Conservation (phyloP, 2,888 invertebrate species). For the Altica lythri region DNA sequence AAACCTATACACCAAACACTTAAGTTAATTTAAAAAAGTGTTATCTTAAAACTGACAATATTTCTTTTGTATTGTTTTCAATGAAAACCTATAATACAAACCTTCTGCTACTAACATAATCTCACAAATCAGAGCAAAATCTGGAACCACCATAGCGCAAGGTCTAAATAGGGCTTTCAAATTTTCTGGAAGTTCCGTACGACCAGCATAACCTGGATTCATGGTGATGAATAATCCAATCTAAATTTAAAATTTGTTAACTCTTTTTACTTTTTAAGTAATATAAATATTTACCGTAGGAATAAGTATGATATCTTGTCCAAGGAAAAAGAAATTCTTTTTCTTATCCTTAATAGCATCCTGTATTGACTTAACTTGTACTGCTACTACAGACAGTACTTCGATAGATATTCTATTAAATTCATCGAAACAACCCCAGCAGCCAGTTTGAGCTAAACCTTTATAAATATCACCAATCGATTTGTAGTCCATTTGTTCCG, state of each 20-base stretch:
- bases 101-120: constrained; percentile 95
- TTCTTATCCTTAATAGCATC: constrained; percentile 88
- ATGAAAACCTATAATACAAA: too few species aligned
- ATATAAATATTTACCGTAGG: constrained; percentile 61
- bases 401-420: constrained; percentile 95
- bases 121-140: constrained; percentile 94
- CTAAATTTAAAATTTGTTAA: constrained; percentile 37
- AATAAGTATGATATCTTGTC: constrained; percentile 75
- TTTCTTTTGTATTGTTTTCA: too few species aligned
- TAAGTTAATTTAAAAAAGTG: too few species aligned
- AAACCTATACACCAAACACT: too few species aligned
- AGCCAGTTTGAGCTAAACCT: constrained; percentile 92
- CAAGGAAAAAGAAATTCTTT: constrained; percentile 80
- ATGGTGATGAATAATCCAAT: constrained; percentile 93
- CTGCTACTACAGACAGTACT: constrained; percentile 93
- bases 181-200: constrained; percentile 88
- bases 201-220: constrained; percentile 91
- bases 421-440: constrained; percentile 97
- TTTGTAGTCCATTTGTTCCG: constrained; percentile 97
- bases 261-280: neutral
- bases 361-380: constrained; percentile 84
- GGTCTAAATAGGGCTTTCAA: constrained; percentile 86
- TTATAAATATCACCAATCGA: constrained; percentile 95
- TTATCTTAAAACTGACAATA: too few species aligned
- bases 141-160: constrained; percentile 93